These are phyloP conservation scores for Melieria crassipennis DNA, from an alignment of 2,888 invertebrate species.

Conservation along the genomic window DNA sequence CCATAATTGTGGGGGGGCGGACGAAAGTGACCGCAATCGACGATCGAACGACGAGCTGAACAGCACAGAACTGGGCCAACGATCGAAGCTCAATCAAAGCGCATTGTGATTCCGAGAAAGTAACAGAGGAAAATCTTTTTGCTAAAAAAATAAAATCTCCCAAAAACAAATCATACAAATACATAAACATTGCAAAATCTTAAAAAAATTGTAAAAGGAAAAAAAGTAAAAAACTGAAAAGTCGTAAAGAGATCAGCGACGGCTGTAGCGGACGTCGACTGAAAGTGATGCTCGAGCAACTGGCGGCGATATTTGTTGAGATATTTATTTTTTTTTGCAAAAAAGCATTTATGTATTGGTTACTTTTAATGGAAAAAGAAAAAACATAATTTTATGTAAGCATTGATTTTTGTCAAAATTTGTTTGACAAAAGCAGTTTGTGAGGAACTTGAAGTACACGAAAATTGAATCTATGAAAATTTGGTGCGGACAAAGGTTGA, in stretches of 20 bases:
- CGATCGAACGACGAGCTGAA: neutral
- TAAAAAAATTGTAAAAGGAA: neutral
- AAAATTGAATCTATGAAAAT: too few relatives aligned
- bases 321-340: neutral
- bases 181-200: conserved; percentile 19
- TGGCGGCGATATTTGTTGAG: conserved; percentile 11
- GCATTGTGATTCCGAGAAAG: conserved; percentile 60
- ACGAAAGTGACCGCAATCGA: neutral
- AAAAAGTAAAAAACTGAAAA: too few relatives aligned
- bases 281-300: conserved; percentile 1
- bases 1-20: neutral
- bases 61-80: conserved; percentile 16
- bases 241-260: too few relatives aligned
- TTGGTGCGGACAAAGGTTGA: neutral
- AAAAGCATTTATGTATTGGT: too few relatives aligned
- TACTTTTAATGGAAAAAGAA: too few relatives aligned
- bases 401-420: too few relatives aligned
- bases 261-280: neutral
- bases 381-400: too few relatives aligned
- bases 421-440: too few relatives aligned
- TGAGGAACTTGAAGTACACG: too few relatives aligned
- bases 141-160: conserved; percentile 34
- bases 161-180: conserved; percentile 14
- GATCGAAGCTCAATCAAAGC: conserved; percentile 63
- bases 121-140: conserved; percentile 33